Conservation (phyloP, 2,113 vertebrate species). For the Lophochroa leadbeateri region DNA sequence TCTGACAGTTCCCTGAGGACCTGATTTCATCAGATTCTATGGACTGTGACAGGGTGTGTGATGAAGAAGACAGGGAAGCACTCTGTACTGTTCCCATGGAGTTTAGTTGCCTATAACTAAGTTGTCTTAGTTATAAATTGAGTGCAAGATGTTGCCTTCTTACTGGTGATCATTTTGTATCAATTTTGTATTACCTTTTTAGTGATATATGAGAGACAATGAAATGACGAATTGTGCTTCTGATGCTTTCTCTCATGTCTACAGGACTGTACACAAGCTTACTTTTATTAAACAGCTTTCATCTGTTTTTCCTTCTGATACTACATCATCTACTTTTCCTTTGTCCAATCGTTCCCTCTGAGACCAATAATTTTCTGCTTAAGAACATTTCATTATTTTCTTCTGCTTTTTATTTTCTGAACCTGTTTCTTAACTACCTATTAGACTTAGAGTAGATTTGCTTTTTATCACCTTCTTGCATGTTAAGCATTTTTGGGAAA, state of each 20-base stretch:
- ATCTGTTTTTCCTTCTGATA: neutral
- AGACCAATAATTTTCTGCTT: neutral
- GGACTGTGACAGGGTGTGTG: neutral
- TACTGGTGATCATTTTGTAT: neutral
- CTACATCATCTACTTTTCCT: neutral
- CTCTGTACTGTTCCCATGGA: neutral
- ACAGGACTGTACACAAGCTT: neutral
- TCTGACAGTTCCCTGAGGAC: neutral
- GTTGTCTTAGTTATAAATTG: neutral
- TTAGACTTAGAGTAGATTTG: neutral
- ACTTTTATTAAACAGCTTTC: neutral
- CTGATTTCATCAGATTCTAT: neutral
- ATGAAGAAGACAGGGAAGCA: neutral
- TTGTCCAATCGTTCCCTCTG: neutral
- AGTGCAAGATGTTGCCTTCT: neutral
- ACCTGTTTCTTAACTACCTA: neutral
- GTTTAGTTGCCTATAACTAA: neutral
- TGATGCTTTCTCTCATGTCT: neutral
- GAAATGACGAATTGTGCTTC: neutral
- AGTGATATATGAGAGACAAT: neutral
- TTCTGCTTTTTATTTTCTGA: neutral
- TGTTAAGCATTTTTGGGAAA: neutral
- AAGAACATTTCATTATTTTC: neutral
- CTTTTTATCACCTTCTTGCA: neutral
- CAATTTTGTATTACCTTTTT: neutral